A percentile compares a stretch with the other conserved stretches of the same genome.
These are phyloP conservation scores for Phasia obesa DNA, from an alignment of 2,888 invertebrate genomes.

Conservation along the genomic window DNA sequence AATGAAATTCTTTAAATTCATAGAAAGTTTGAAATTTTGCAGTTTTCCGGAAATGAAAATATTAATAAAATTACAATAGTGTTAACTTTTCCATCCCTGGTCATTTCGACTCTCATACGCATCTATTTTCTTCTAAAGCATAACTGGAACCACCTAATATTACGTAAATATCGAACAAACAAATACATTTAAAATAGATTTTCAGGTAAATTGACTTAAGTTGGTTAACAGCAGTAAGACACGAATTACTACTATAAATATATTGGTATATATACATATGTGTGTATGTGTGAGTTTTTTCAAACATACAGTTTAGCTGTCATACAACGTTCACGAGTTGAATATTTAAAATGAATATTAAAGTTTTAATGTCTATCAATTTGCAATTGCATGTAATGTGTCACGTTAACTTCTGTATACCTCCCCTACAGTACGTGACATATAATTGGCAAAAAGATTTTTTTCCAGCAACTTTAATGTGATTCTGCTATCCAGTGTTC, in stretches of 20 bases:
- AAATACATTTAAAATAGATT: constrained; percentile 50
- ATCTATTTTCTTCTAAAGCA: not conserved
- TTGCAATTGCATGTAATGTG: constrained; percentile 30
- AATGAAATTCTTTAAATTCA: too few species aligned
- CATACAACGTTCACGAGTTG: not conserved
- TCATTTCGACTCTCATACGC: not conserved
- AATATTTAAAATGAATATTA: constrained; percentile 20
- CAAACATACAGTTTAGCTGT: not conserved
- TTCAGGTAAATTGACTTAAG: constrained; percentile 59
- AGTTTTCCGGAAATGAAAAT: too few species aligned
- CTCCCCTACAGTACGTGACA: not conserved
- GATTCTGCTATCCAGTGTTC: too few species aligned
- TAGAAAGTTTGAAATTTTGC: too few species aligned
- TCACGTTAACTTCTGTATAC: constrained; percentile 45
- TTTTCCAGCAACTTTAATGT: too few species aligned
- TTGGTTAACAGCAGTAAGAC: constrained; percentile 51
- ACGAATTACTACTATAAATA: constrained; percentile 5
- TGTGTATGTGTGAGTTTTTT: not conserved
- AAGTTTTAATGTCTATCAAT: constrained; percentile 15
- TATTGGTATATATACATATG: not conserved
- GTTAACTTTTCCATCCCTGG: not conserved
- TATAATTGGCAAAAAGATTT: constrained; percentile 11
- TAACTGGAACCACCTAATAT: not conserved
- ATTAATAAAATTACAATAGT: too few species aligned
- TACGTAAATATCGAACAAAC: not conserved